These are phyloP conservation scores for Tetramorium bicarinatum DNA, from an alignment of 2,888 invertebrate genomes.

Conservation along the genomic window DNA sequence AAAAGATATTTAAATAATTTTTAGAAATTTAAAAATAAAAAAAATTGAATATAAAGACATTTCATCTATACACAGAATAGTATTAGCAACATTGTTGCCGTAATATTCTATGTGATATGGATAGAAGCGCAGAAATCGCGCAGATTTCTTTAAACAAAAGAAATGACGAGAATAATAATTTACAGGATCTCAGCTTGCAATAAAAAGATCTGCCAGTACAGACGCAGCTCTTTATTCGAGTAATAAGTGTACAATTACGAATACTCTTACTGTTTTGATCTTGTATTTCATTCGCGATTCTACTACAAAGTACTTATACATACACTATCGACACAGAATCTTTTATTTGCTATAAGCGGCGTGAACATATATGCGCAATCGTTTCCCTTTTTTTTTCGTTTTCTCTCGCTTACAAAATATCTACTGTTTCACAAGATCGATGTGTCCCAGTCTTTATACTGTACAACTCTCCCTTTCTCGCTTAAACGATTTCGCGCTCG, in stretches of 20 bases:
- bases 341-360: conserved; percentile 84
- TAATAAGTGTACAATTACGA: conserved; percentile 62
- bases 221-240: conserved; percentile 63
- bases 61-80: too few relatives aligned
- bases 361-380: conserved; percentile 80
- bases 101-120: too few relatives aligned
- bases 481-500: conserved; percentile 60
- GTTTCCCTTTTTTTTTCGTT: conserved; percentile 74
- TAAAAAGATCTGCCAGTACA: conserved; percentile 49
- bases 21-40: not conserved
- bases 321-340: conserved; percentile 83
- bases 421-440: conserved; percentile 51
- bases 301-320: conserved; percentile 62
- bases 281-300: conserved; percentile 14
- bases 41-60: not conserved
- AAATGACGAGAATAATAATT: not conserved
- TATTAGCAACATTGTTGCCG: too few relatives aligned
- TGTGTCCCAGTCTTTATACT: conserved; percentile 65
- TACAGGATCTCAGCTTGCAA: not conserved
- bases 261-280: conserved; percentile 55
- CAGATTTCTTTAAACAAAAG: too few relatives aligned
- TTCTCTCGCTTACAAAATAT: conserved; percentile 84
- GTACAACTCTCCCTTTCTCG: conserved; percentile 77
- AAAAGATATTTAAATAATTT: not conserved
- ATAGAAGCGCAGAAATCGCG: too few relatives aligned